Evolutionary conservation across 2,113 vertebrate species (phyloP), one percentile per base, ranked within the genome.

Genomic region (Hippocampus guttulatus): DNA sequence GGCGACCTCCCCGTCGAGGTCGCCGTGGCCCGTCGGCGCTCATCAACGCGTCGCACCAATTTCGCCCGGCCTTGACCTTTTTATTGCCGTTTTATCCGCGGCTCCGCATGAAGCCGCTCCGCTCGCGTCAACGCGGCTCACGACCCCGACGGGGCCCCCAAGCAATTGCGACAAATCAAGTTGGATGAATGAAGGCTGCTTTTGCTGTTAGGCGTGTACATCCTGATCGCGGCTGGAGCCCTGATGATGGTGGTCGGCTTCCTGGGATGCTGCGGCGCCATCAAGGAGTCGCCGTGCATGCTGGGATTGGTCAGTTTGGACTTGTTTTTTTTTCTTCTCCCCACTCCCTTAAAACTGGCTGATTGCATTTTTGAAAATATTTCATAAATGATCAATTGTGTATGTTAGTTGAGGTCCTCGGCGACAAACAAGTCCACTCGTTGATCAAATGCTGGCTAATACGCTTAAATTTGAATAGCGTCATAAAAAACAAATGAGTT

Each of bases 171-270:
- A 45, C 43, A 14, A 45, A 11, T 43, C 11, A 47, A 16, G 45
- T 47, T 1, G 15, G 3, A 16, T 47, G 11, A 47, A 47, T 43
- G 41, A 43, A 0, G 1, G 11, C 8, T 57, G 14, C 81, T 2
- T 64, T 40, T 78, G n/a, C 67, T 38, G 74, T 21, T 71, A 98
- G 97, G 96, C 62, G 94, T 98, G 25, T 98, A 97, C 75, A 94
- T 98, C 77, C 91, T 99, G 64, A 97, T 99, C 64, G 95, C 90
- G 71, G 95, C 94, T 8, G 97, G 97, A 23, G 95, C 95, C 0
- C 91, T 99, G 76, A 99, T 99, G 93, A 99, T 98, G 97, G 80
- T 98, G 33, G 95, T 99, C 84, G 97, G 97, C 0, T 99, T 99
- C 88, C 91, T 98, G 76, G 96, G 97, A 80, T 98, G 97, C 77